Evolutionary conservation across 1,140 invertebrate genomes (phyloP), one percentile per base, ranked within the genome.

Genomic region (Lineus longissimus): DNA sequence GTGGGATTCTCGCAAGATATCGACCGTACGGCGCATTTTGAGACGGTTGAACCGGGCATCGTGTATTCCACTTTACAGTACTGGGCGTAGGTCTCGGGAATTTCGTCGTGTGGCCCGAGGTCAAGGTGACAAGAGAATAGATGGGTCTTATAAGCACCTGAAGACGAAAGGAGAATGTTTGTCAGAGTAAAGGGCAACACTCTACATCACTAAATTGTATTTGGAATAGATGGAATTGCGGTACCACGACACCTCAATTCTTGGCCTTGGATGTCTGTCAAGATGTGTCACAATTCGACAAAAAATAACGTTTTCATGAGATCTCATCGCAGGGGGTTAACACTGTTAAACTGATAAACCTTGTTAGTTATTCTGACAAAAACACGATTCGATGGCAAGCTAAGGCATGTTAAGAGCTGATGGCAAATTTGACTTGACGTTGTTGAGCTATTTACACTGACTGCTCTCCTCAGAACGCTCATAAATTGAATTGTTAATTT

Each of bases 1-100:
- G 94, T 91, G 66, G 92, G 93, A 69, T 89, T 91, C 68, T 91
- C 90, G 70, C 98, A 88, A 66, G 94, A 94, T 25, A 98, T 93
- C 61, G 94, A 97, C 68, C 97, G 86, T 64, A 97, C 91, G 19
- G 95, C 97, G 51, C 94, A 95, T 81, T 98, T 95, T 27, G 93
- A 96, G 55, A 96, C 93, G 76, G 96, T 95, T 33, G 96, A 97
- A 55, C 94, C 91, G 27, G 97, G 96, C 96, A 99, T 99, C 19
- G 94, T 98, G 81, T 98, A 99, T 79, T 98, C 94, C 6, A 98
- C 93, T 77, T 90, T 89, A 68, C 90, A 91, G 83, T 88, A 91
- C 64, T 91, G 88, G 40, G 94, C 88, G 73, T 98, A 86, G 77
- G 91, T 89, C 60, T 94, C 94, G 17, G 97, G 97, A 73, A 98